A percentile compares a stretch with the other conserved stretches of the same genome.
These are phyloP conservation scores for Elmis aenea DNA, from an alignment of 2,888 invertebrate species.

Conservation along the genomic window DNA sequence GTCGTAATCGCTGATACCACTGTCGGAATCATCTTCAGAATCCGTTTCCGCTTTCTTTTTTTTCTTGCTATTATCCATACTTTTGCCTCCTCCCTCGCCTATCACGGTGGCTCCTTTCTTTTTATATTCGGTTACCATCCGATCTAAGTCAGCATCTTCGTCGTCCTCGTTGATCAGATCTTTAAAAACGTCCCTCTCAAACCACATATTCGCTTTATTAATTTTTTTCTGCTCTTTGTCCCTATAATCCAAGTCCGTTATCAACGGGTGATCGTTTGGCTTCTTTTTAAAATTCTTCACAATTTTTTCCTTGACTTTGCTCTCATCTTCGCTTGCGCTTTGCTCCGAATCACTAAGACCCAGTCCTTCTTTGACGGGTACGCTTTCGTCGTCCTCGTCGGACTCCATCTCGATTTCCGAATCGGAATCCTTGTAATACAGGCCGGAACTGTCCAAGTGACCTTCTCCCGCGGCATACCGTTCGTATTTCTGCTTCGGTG, in stretches of 20 bases:
- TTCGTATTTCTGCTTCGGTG: conserved; percentile 56
- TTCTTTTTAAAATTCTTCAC: conserved; percentile 53
- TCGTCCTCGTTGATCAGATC: conserved; percentile 76
- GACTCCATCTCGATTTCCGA: conserved; percentile 59
- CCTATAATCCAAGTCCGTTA: conserved; percentile 74
- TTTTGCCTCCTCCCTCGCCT: conserved; percentile 47
- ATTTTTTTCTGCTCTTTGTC: conserved; percentile 68
- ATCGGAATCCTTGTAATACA: conserved; percentile 63
- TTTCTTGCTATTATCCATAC: conserved; percentile 51
- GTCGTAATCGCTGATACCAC: conserved; percentile 47
- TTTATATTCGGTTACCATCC: conserved; percentile 65
- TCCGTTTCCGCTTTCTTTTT: conserved; percentile 47
- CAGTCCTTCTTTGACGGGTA: conserved; percentile 57
- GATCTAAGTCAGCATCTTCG: conserved; percentile 82
- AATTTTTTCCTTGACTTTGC: conserved; percentile 33
- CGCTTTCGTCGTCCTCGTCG: conserved; percentile 52
- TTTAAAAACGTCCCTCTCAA: conserved; percentile 78
- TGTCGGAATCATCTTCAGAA: conserved; percentile 36
- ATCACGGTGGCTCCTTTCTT: conserved; percentile 59
- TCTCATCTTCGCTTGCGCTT: conserved; percentile 42
- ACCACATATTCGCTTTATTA: conserved; percentile 82
- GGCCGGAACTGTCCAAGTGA: conserved; percentile 65
- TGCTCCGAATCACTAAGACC: conserved; percentile 64
- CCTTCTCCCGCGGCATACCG: conserved; percentile 62
- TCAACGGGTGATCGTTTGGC: conserved; percentile 59